Conservation (phyloP, 92 coral and sea anemone species). For the Palythoa heliodiscus region DNA sequence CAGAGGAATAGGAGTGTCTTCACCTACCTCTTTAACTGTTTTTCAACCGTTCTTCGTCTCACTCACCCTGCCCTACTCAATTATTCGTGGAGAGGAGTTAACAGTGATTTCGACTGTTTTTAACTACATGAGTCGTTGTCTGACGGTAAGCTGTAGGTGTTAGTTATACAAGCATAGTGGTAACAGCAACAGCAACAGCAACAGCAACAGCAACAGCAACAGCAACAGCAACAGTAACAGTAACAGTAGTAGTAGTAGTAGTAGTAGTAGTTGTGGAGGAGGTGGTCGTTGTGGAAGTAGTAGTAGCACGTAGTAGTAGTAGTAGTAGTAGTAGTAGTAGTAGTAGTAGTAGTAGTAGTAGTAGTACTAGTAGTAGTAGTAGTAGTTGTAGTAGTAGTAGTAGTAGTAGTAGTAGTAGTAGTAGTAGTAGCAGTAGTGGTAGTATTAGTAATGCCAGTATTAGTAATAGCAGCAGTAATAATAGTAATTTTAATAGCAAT, state of each 20-base stretch:
- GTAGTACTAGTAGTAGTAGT: neutral
- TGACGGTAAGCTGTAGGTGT: slow-evolving; percentile 66
- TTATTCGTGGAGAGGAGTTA: slow-evolving; percentile 94
- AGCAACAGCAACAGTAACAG: too few relatives aligned
- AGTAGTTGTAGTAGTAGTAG: neutral
- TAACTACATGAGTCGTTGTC: slow-evolving; percentile 84
- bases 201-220: too few relatives aligned
- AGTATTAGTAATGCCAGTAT: neutral
- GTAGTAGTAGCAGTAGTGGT: neutral
- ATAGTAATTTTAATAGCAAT: neutral
- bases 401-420: neutral
- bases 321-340: neutral
- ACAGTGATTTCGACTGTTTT: slow-evolving; percentile 83
- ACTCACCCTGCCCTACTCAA: slow-evolving; percentile 90
- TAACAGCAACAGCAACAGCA: too few relatives aligned
- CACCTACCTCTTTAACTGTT: slow-evolving; percentile 69
- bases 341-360: neutral
- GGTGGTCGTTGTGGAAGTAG: neutral
- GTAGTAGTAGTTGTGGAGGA: neutral
- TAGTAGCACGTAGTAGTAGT: too few relatives aligned
- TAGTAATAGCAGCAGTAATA: neutral
- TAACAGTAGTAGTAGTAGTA: neutral
- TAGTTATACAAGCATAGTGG: slow-evolving; percentile 51
- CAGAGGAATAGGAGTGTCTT: slow-evolving; percentile 83
- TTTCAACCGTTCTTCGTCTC: slow-evolving; percentile 93